Evolutionary conservation across 2,797 vertebrate genomes (phyloP), one percentile per base, ranked within the genome.

Genomic region (Triplophysa bombifrons): DNA sequence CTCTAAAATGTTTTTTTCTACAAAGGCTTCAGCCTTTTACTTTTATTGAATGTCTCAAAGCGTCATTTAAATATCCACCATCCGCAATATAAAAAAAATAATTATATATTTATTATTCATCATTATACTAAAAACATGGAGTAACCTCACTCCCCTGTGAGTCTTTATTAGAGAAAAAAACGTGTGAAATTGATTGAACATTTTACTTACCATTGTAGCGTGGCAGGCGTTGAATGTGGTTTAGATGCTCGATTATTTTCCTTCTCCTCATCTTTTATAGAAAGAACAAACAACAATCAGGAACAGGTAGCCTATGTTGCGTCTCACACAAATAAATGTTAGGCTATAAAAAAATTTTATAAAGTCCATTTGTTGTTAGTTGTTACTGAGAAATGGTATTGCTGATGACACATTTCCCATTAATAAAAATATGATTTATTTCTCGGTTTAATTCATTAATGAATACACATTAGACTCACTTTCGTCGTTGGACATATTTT

Each of bases 161-260:
- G 2, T 48, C 46, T 3, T 3, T 48, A 16, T 48, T 48, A 16
- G 46, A 48, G 11, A 13, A 14, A 48, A 48, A 48, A 3, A 20
- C 6, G 16, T 51, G 4, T 50, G 2, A 68, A 61, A 30, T 20
- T 53, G 44, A 9, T 56, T 3, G 10, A 72, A 38, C 5, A 30
- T 25, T 46, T 9, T 41, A 91, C 92, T 94, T 91, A 99, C 98
- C 98, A 99, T 92, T 99, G 96, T 82, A 99, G 92, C 72, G 98
- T 99, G 55, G 98, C 98, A 55, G 98, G 98, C 78, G 98, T 99
- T 11, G 98, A 99, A 90, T 99, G 98, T 1, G 96, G 96, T 92
- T 99, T 99, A 0, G 97, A 98, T 68, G 97, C 98, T 94, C 96
- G 93, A 87, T 96, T 98, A 86, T 99, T 99, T 94, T 99, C 98